A percentile compares a stretch with the other conserved stretches of the same genome.
These are phyloP conservation scores for Balearica regulorum DNA, from an alignment of 2,797 vertebrate species.

Conservation along the genomic window DNA sequence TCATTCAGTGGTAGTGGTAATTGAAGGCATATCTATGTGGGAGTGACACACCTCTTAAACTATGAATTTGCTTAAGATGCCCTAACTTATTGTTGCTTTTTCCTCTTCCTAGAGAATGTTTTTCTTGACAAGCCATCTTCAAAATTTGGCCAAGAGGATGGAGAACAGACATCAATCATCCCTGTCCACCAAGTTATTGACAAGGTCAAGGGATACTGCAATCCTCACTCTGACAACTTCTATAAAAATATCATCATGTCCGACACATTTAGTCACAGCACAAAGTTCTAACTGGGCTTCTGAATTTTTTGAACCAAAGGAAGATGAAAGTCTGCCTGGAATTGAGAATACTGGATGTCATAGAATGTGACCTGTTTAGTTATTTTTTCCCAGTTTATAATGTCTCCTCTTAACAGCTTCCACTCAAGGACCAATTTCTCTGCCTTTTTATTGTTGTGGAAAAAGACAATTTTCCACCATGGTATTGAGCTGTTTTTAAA, in stretches of 20 bases:
- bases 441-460: not conserved
- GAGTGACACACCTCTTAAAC: not conserved
- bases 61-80: not conserved
- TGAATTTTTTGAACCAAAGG: not conserved
- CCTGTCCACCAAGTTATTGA: slow-evolving; percentile 94
- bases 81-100: slow-evolving; percentile 60
- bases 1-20: not conserved
- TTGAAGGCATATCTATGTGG: not conserved
- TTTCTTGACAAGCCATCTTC: slow-evolving; percentile 79
- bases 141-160: slow-evolving; percentile 82
- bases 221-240: slow-evolving; percentile 90
- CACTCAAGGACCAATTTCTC: not conserved
- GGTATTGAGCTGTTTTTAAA: not conserved
- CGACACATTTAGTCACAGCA: slow-evolving; percentile 90
- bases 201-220: slow-evolving; percentile 93
- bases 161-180: slow-evolving; percentile 87
- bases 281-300: slow-evolving; percentile 82
- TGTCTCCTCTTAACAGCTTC: not conserved
- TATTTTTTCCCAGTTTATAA: not conserved
- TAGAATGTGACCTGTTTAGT: not conserved
- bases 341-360: not conserved
- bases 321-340: not conserved
- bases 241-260: slow-evolving; percentile 97
- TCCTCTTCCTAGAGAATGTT: slow-evolving; percentile 80
- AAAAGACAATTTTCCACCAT: not conserved